These are phyloP conservation scores for Apis dorsata DNA, from an alignment of 1,140 invertebrate genomes.

Conservation along the genomic window DNA sequence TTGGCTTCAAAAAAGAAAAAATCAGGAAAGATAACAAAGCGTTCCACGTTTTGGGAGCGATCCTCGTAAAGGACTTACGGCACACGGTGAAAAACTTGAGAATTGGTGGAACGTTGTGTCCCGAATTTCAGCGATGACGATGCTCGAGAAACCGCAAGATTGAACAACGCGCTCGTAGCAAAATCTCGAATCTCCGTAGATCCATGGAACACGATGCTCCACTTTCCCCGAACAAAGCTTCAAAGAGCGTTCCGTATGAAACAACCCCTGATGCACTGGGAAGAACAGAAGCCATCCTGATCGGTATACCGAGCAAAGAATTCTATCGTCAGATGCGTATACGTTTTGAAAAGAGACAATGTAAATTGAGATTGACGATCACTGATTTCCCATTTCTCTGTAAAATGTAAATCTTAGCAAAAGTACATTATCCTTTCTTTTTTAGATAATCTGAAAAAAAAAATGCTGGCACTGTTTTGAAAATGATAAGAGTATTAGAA, in stretches of 20 bases:
- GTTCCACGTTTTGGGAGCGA: neutral
- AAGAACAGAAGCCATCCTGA: neutral
- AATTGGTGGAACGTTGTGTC: neutral
- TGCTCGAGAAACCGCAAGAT: neutral
- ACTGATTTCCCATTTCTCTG: neutral
- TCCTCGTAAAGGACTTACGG: neutral
- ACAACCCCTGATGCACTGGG: neutral
- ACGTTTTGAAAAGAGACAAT: neutral
- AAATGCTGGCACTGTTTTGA: too few relatives aligned
- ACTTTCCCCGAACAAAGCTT: neutral
- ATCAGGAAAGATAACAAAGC: neutral
- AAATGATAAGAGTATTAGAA: too few relatives aligned
- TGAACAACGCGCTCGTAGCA: neutral
- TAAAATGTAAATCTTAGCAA: neutral
- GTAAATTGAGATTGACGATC: neutral
- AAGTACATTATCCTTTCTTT: too few relatives aligned
- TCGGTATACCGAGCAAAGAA: neutral
- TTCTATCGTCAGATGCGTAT: neutral
- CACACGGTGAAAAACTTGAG: neutral
- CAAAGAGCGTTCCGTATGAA: neutral
- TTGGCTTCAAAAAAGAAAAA: neutral
- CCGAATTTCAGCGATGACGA: neutral
- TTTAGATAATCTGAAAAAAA: too few relatives aligned
- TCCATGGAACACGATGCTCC: neutral
- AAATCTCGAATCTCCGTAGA: neutral